Conservation (phyloP, 1,140 invertebrate species). For the Elysia chlorotica region DNA sequence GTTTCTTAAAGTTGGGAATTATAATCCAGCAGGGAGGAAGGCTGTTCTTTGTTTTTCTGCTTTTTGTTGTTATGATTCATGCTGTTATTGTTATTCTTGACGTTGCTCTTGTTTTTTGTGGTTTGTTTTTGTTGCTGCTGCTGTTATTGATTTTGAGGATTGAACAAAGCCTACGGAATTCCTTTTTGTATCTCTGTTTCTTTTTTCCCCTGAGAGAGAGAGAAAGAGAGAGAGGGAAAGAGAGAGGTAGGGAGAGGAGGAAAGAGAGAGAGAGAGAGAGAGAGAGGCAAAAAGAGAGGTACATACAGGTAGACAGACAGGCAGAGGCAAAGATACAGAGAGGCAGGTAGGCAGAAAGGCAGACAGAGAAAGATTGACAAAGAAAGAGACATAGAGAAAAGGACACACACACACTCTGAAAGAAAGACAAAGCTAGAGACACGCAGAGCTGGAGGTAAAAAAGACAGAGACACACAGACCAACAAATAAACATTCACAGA, state of each 20-base stretch:
- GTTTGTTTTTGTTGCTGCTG: too few relatives aligned
- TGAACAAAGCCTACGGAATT: background rate
- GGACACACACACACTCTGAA: background rate
- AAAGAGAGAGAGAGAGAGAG: conserved; percentile 10
- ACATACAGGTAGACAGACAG: background rate
- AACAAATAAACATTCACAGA: too few relatives aligned
- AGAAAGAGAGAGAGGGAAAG: background rate
- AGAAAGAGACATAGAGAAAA: conserved; percentile 1
- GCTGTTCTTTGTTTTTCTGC: too few relatives aligned
- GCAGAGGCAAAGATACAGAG: background rate
- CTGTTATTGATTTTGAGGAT: too few relatives aligned
- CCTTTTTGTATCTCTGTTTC: background rate
- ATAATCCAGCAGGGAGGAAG: too few relatives aligned
- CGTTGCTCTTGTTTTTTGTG: too few relatives aligned
- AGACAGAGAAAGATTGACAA: background rate
- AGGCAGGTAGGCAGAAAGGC: background rate
- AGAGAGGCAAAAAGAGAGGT: background rate
- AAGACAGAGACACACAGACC: background rate
- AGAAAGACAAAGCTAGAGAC: background rate
- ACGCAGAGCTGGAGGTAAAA: background rate
- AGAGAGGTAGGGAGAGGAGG: conserved; percentile 1
- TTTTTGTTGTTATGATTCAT: too few relatives aligned
- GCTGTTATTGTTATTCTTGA: too few relatives aligned
- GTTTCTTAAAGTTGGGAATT: too few relatives aligned
- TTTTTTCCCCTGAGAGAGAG: background rate